Evolutionary conservation across 2,113 vertebrate genomes (phyloP).

Genomic region (Nyctereutes procyonoides): DNA sequence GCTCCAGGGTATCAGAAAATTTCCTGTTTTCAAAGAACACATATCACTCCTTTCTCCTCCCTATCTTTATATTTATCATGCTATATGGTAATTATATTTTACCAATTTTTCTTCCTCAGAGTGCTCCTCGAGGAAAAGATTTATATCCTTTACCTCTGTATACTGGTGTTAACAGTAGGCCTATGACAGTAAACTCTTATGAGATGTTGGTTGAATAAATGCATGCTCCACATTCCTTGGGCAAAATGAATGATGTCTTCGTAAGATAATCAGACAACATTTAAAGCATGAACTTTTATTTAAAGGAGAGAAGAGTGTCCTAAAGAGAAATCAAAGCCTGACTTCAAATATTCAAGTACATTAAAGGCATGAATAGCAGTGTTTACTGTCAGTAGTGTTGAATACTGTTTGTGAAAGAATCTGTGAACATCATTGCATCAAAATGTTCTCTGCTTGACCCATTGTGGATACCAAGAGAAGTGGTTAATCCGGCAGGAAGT

Average conservation of each 20-base stretch:
- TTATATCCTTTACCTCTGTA: not conserved
- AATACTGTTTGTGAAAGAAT: no score
- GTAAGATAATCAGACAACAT: not conserved
- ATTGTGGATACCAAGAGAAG: not conserved
- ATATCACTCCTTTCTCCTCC: not conserved
- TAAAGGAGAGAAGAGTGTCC: not conserved
- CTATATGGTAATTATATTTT: not conserved
- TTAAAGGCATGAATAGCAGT: fast-evolving
- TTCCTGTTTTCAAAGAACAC: not conserved
- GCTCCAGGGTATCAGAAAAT: not conserved
- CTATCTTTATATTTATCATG: not conserved
- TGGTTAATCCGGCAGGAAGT: not conserved
- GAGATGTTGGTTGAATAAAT: not conserved
- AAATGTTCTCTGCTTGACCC: fast-evolving
- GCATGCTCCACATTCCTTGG: not conserved
- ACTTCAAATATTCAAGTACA: not conserved
- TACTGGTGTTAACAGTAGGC: not conserved
- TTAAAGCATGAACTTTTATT: not conserved
- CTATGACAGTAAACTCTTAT: not conserved
- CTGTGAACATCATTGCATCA: not conserved
- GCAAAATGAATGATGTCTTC: not conserved
- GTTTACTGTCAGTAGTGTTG: fast-evolving
- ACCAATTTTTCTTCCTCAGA: not conserved
- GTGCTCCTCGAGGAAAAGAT: not conserved
- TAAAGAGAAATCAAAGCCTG: not conserved